Conservation (phyloP, 2,113 vertebrate genomes). For the Lophochroa leadbeateri region DNA sequence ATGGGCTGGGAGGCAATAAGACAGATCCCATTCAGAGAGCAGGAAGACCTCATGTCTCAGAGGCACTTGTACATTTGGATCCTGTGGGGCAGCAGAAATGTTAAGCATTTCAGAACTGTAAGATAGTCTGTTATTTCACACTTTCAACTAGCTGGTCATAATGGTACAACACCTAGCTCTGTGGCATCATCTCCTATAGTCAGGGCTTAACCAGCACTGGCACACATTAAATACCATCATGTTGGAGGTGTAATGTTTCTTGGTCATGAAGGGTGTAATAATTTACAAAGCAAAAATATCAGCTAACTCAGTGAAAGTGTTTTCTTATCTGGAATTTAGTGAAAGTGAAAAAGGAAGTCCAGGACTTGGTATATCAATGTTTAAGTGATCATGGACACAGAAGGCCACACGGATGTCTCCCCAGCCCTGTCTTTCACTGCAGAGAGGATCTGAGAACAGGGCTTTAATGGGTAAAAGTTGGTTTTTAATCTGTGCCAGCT, state of each 20-base stretch:
- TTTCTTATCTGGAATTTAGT: background rate
- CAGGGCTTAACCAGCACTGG: background rate
- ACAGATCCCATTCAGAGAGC: background rate
- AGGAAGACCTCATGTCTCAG: background rate
- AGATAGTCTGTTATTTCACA: background rate
- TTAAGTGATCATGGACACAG: background rate
- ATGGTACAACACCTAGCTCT: background rate
- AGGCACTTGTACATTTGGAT: background rate
- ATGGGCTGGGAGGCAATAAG: background rate
- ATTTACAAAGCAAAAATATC: background rate
- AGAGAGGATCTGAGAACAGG: background rate
- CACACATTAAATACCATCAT: background rate
- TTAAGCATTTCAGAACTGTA: background rate
- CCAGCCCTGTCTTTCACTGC: background rate
- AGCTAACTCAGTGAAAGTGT: background rate
- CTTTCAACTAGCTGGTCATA: background rate
- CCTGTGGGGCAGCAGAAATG: background rate
- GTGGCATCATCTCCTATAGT: background rate
- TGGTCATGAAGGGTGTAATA: background rate
- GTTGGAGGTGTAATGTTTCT: background rate
- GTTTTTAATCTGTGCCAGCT: background rate
- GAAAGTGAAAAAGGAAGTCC: background rate
- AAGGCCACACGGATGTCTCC: background rate
- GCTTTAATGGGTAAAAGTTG: background rate
- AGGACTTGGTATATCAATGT: background rate